These are phyloP conservation scores for Pterocles burchelli DNA, from an alignment of 2,113 vertebrate species.

Conservation along the genomic window DNA sequence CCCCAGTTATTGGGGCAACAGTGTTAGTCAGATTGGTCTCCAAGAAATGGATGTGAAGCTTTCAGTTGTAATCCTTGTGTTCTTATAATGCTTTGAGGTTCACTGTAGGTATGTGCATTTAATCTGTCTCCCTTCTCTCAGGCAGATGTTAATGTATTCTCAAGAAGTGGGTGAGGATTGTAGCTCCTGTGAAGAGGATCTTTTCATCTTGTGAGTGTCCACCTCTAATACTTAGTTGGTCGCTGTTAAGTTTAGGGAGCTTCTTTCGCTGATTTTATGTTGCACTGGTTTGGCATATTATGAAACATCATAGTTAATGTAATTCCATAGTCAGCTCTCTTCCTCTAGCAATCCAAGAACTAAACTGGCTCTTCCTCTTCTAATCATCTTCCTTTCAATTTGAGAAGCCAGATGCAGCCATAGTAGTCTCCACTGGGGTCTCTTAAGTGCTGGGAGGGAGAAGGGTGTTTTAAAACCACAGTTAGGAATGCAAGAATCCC, in stretches of 20 bases:
- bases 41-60: background rate
- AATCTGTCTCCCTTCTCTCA: conserved; percentile 54
- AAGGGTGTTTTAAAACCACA: background rate
- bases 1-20: background rate
- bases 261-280: background rate
- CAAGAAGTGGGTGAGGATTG: conserved; percentile 93
- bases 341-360: background rate
- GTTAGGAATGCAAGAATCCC: background rate
- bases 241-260: background rate
- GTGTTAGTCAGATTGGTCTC: background rate
- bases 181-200: conserved; percentile 93
- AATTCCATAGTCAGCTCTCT: background rate
- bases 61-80: background rate
- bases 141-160: conserved; percentile 94
- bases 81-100: background rate
- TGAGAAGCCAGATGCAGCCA: background rate
- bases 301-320: background rate
- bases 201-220: conserved; percentile 94
- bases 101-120: background rate
- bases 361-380: background rate
- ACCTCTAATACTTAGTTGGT: background rate
- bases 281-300: background rate
- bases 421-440: background rate
- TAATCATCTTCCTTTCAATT: background rate
- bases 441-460: background rate